phyloP scores from a whole-genome alignment of 2,797 vertebrate species.

The Eulemur rubriventer region DNA sequence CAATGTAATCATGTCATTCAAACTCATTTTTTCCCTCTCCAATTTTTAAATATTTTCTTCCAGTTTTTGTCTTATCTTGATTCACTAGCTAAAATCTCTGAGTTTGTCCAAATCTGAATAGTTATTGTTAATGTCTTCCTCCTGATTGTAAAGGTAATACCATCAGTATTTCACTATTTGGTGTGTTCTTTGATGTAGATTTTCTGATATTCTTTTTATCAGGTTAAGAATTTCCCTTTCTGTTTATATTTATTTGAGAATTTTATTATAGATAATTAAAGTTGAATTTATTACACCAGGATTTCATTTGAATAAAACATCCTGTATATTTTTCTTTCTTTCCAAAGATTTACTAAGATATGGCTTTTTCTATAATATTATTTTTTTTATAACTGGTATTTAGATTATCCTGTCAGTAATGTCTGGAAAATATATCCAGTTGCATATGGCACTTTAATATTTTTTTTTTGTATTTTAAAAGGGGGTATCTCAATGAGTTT shows the following conservation, averaged over 20 bases:
- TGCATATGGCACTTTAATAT: background rate
- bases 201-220: background rate
- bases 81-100: background rate
- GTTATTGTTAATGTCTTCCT: background rate
- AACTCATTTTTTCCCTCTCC: background rate
- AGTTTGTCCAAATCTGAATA: background rate
- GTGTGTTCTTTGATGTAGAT: background rate
- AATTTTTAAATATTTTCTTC: background rate
- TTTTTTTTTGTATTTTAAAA: constrained; percentile 23
- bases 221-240: background rate
- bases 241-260: background rate
- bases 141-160: background rate
- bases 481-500: background rate
- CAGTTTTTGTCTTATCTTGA: background rate
- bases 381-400: background rate
- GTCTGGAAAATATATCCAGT: background rate
- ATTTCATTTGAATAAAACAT: constrained; percentile 15
- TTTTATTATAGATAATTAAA: background rate
- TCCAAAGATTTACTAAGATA: background rate
- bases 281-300: background rate
- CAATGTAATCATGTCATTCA: background rate
- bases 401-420: background rate
- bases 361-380: background rate
- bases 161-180: background rate
- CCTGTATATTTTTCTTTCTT: background rate